Conservation (phyloP, 2,888 invertebrate species). For the Heliconius aoede region DNA sequence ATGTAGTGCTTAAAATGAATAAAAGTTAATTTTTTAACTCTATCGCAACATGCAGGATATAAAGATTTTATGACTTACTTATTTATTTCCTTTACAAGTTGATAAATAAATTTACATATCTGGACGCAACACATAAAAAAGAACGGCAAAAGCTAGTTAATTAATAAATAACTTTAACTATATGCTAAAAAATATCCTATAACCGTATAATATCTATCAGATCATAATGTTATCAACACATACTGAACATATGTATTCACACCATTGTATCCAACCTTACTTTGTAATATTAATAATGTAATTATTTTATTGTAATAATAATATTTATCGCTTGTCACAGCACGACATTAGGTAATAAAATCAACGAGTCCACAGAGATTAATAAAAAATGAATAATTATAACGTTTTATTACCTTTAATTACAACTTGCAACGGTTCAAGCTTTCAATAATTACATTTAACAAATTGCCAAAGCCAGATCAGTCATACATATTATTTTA, state of each 20-base stretch:
- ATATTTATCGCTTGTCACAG: slow-evolving; percentile 36
- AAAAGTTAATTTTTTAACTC: too few relatives aligned
- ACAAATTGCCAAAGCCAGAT: slow-evolving; percentile 34
- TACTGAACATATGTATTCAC: neutral
- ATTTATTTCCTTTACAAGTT: too few relatives aligned
- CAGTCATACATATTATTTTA: slow-evolving; percentile 34
- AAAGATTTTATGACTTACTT: too few relatives aligned
- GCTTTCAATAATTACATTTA: slow-evolving; percentile 35
- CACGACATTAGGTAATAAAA: slow-evolving; percentile 31
- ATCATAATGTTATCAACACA: neutral
- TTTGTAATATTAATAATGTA: slow-evolving; percentile 12
- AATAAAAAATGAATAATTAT: slow-evolving; percentile 39
- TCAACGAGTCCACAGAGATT: slow-evolving; percentile 22
- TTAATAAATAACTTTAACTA: too few relatives aligned
- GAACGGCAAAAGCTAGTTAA: too few relatives aligned
- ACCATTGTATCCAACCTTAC: slow-evolving; percentile 4
- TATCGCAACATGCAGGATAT: too few relatives aligned
- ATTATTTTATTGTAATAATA: too few relatives aligned
- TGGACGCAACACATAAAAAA: too few relatives aligned
- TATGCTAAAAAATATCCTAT: neutral
- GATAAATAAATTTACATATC: too few relatives aligned
- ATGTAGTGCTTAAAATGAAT: neutral
- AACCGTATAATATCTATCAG: too few relatives aligned
- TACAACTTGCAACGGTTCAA: slow-evolving; percentile 29
- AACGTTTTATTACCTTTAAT: slow-evolving; percentile 40